phyloP scores from a whole-genome alignment of 2,888 invertebrate genomes.

The Metallyticus violacea region DNA sequence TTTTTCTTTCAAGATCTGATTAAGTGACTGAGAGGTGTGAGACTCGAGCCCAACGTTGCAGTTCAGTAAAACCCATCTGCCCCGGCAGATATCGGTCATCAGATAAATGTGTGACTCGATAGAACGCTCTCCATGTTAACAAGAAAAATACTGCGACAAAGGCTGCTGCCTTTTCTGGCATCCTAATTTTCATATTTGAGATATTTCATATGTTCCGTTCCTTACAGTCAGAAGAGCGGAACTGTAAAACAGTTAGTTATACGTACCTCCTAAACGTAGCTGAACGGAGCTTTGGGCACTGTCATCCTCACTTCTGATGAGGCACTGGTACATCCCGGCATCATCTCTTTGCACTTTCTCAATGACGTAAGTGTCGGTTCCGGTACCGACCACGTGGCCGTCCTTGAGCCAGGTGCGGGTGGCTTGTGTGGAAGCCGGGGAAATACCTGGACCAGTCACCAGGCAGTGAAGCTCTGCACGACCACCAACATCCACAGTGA shows the following conservation, averaged over 20 bases:
- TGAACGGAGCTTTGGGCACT: slow-evolving; percentile 44
- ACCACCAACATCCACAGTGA: slow-evolving; percentile 26
- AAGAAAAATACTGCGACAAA: too few species aligned
- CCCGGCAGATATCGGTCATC: too few species aligned
- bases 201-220: too few species aligned
- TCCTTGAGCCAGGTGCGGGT: slow-evolving; percentile 33
- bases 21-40: too few species aligned
- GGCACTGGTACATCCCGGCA: slow-evolving; percentile 46
- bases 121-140: too few species aligned
- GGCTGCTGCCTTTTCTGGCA: too few species aligned
- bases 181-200: too few species aligned
- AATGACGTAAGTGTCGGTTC: slow-evolving; percentile 33
- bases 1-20: too few species aligned
- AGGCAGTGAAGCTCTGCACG: slow-evolving; percentile 28
- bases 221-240: neutral
- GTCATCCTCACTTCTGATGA: slow-evolving; percentile 40
- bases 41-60: too few species aligned
- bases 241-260: neutral
- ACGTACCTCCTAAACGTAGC: slow-evolving; percentile 39
- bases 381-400: slow-evolving; percentile 26
- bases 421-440: slow-evolving; percentile 11
- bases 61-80: too few species aligned
- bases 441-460: slow-evolving; percentile 21
- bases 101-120: too few species aligned
- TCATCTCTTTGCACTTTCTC: slow-evolving; percentile 42